phyloP scores from a whole-genome alignment of 2,113 vertebrate genomes.

The Chaenocephalus aceratus region DNA sequence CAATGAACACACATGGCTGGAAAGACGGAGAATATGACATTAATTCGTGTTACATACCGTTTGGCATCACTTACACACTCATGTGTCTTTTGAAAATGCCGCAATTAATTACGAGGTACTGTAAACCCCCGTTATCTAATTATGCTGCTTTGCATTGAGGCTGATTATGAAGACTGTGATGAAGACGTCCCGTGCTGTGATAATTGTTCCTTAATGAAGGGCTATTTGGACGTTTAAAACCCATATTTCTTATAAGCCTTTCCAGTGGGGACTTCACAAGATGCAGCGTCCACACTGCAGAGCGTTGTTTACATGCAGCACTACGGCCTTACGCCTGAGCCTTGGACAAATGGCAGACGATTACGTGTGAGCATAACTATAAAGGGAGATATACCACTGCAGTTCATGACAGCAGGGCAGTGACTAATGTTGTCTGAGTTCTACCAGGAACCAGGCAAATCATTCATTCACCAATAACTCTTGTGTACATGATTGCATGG shows the following conservation, averaged over 20 bases:
- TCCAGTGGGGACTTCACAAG: conserved; percentile 8
- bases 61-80: conserved; percentile 8
- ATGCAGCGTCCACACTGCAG: not conserved
- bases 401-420: conserved; percentile 21
- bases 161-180: conserved; percentile 17
- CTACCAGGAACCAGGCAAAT: conserved; percentile 4
- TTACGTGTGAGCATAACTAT: conserved; percentile 27
- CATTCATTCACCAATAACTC: conserved; percentile 31
- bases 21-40: not conserved
- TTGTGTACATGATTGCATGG: conserved; percentile 16
- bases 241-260: not conserved
- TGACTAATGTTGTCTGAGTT: conserved; percentile 20
- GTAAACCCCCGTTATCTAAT: conserved; percentile 34
- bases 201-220: conserved; percentile 26
- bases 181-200: conserved; percentile 6
- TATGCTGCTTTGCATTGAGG: conserved; percentile 7
- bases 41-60: not conserved
- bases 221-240: conserved; percentile 4
- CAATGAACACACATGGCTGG: conserved; percentile 43
- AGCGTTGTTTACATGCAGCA: conserved; percentile 21
- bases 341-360: conserved; percentile 23
- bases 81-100: not conserved
- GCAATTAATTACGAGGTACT: conserved; percentile 18
- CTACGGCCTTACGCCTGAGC: conserved; percentile 25
- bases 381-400: conserved; percentile 15